phyloP scores from a whole-genome alignment of 2,888 invertebrate genomes.

The Apocheima hispidaria region DNA sequence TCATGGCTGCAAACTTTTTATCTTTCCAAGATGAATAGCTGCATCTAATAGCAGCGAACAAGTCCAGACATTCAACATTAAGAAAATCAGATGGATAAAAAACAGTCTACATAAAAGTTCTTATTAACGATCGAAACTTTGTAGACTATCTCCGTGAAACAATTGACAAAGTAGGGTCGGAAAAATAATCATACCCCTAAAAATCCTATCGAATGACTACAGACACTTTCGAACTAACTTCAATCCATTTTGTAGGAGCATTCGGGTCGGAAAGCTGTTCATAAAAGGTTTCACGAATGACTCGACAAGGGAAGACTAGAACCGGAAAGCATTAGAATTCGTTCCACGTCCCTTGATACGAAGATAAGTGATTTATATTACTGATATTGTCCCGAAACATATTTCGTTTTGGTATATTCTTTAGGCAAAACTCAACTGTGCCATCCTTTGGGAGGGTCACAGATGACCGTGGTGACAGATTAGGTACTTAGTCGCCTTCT shows the following conservation, averaged over 20 bases:
- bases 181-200: conserved; percentile 17
- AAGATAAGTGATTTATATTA: conserved; percentile 47
- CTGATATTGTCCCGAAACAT: conserved; percentile 42
- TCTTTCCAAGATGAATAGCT: conserved; percentile 10
- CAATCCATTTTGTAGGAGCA: conserved; percentile 9
- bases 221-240: conserved; percentile 15
- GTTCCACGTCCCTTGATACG: conserved; percentile 36
- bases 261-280: conserved; percentile 24
- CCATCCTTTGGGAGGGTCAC: conserved; percentile 37
- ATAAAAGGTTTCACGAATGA: conserved; percentile 31
- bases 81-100: conserved; percentile 6
- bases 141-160: conserved; percentile 1
- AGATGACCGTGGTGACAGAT: conserved; percentile 48
- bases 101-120: conserved; percentile 2
- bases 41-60: conserved; percentile 3
- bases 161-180: not conserved
- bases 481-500: conserved; percentile 32
- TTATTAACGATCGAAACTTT: conserved; percentile 14
- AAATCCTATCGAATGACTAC: conserved; percentile 17
- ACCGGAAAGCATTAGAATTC: conserved; percentile 39
- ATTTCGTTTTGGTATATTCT: conserved; percentile 41
- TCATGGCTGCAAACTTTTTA: conserved; percentile 1
- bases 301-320: conserved; percentile 23
- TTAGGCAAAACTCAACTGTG: conserved; percentile 38
- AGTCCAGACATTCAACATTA: not conserved